Conservation (phyloP, 2,888 invertebrate species). For the Lycia hirtaria region DNA sequence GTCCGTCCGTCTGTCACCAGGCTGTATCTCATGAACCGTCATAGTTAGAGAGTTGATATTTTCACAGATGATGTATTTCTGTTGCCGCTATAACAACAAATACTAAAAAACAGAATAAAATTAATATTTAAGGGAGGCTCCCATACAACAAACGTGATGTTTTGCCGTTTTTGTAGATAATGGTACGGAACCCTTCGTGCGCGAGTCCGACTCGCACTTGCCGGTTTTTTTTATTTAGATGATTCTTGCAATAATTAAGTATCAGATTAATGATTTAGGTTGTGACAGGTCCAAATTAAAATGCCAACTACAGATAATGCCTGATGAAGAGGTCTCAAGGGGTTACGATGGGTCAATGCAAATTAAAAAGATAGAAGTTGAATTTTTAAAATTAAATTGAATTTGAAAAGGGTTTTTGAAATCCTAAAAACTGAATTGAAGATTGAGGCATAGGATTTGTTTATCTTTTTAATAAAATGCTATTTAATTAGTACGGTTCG, state of each 20-base stretch:
- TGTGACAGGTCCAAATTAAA: constrained; percentile 28
- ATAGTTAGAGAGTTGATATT: too few relatives aligned
- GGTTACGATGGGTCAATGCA: constrained; percentile 14
- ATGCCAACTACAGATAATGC: constrained; percentile 24
- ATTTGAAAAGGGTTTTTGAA: constrained; percentile 4
- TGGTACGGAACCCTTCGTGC: too few relatives aligned
- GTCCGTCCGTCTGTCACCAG: too few relatives aligned
- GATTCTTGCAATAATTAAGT: constrained; percentile 13
- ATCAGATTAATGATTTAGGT: constrained; percentile 19
- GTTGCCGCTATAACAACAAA: too few relatives aligned
- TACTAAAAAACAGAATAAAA: too few relatives aligned
- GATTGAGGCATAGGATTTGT: background rate
- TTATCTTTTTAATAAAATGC: background rate
- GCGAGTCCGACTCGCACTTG: too few relatives aligned
- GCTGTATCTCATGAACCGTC: too few relatives aligned
- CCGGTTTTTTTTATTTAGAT: background rate
- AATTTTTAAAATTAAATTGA: constrained; percentile 3
- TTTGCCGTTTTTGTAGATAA: too few relatives aligned
- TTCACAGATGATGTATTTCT: too few relatives aligned
- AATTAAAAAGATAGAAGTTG: constrained; percentile 13
- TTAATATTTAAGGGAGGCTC: too few relatives aligned
- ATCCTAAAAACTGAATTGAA: background rate
- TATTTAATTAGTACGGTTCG: background rate
- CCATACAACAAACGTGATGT: too few relatives aligned
- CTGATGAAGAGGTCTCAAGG: constrained; percentile 26